A percentile compares a stretch with the other conserved stretches of the same genome.
Conservation (phyloP, 2,888 invertebrate genomes). For the Acrobasis consociella region DNA sequence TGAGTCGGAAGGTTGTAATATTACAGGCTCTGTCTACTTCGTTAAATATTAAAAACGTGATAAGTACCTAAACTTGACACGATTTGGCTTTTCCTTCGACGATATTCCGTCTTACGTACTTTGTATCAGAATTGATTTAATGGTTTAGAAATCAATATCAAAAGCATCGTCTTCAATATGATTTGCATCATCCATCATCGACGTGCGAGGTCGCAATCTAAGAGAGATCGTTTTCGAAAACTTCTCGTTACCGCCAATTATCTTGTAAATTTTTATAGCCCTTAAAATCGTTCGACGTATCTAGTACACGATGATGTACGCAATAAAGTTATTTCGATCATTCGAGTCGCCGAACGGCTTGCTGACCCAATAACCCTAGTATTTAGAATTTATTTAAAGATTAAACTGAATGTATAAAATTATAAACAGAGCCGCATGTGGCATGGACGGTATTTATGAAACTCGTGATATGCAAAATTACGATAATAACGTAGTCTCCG, state of each 20-base stretch:
- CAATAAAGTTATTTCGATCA: constrained; percentile 32
- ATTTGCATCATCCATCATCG: constrained; percentile 9
- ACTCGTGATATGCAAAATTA: neutral
- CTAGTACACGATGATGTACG: constrained; percentile 33
- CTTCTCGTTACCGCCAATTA: constrained; percentile 32
- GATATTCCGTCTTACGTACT: too few relatives aligned
- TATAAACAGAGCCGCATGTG: neutral
- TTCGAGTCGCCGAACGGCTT: constrained; percentile 30
- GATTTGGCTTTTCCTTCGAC: too few relatives aligned
- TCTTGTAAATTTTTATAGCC: constrained; percentile 34
- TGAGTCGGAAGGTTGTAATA: too few relatives aligned
- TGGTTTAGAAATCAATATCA: constrained; percentile 16
- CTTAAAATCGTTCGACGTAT: constrained; percentile 33
- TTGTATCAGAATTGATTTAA: neutral
- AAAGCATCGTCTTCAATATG: neutral
- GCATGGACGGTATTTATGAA: neutral
- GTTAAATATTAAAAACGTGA: too few relatives aligned
- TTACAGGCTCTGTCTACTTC: too few relatives aligned
- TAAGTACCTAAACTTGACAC: too few relatives aligned
- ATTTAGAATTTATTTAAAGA: constrained; percentile 31
- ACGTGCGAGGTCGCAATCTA: constrained; percentile 13
- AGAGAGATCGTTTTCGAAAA: constrained; percentile 27
- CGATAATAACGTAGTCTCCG: too few relatives aligned
- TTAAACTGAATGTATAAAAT: constrained; percentile 1
- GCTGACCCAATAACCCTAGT: constrained; percentile 34